Conservation (phyloP, 1,140 invertebrate genomes). For the Magallana angulata region DNA sequence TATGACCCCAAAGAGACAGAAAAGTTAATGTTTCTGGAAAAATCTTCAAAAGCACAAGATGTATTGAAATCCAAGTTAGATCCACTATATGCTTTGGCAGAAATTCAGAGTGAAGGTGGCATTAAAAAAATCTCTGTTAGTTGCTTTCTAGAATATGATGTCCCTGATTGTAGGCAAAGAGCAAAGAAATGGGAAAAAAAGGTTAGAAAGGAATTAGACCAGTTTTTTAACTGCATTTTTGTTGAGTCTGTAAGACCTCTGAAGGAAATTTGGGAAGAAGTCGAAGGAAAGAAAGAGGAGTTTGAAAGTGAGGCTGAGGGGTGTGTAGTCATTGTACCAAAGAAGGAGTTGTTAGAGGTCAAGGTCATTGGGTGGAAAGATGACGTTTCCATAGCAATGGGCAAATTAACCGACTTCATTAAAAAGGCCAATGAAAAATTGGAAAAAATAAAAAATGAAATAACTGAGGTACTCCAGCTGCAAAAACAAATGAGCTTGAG, state of each 20-base stretch:
- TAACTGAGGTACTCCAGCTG: slow-evolving; percentile 33
- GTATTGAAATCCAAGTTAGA: slow-evolving; percentile 39
- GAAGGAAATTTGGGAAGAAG: slow-evolving; percentile 45
- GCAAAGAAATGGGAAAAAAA: slow-evolving; percentile 44
- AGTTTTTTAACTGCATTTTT: slow-evolving; percentile 41
- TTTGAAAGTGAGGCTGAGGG: slow-evolving; percentile 40
- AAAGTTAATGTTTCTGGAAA: slow-evolving; percentile 46
- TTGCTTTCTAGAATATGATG: slow-evolving; percentile 37
- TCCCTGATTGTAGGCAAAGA: slow-evolving; percentile 39
- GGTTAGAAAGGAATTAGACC: slow-evolving; percentile 11
- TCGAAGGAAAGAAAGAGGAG: slow-evolving; percentile 10
- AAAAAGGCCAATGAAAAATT: slow-evolving; percentile 27
- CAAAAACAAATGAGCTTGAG: slow-evolving; percentile 39
- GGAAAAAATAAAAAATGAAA: slow-evolving; percentile 40
- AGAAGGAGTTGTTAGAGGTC: slow-evolving; percentile 18
- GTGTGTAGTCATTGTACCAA: slow-evolving; percentile 22
- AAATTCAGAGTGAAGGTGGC: background rate
- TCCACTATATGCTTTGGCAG: slow-evolving; percentile 19
- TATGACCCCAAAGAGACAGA: background rate
- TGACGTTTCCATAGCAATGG: background rate
- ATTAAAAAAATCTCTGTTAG: slow-evolving; percentile 3
- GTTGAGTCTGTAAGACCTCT: slow-evolving; percentile 28
- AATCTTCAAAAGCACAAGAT: slow-evolving; percentile 5
- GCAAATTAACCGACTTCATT: slow-evolving; percentile 33
- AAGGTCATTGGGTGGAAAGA: slow-evolving; percentile 38